These are phyloP conservation scores for Acleris holmiana DNA, from an alignment of 2,888 invertebrate genomes.

Conservation along the genomic window DNA sequence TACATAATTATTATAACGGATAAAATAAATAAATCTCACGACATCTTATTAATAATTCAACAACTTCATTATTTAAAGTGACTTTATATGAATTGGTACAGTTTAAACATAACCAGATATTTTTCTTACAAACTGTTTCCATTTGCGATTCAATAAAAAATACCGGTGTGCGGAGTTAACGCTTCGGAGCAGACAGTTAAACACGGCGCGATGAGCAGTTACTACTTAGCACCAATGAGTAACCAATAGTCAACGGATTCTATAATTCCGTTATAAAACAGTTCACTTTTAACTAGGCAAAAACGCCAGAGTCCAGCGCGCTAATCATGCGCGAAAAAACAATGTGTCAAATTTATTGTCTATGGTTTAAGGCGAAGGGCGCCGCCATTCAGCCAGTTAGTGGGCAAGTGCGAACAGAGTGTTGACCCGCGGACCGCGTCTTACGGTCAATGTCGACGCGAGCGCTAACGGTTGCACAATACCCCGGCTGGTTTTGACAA, in stretches of 20 bases:
- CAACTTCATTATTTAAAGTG: slow-evolving; percentile 10
- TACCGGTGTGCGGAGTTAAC: slow-evolving; percentile 58
- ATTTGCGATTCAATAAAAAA: slow-evolving; percentile 53
- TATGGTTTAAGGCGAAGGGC: slow-evolving; percentile 35
- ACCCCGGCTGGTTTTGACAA: slow-evolving; percentile 63
- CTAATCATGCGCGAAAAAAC: slow-evolving; percentile 3
- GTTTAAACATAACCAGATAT: slow-evolving; percentile 15
- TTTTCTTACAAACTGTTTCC: slow-evolving; percentile 30
- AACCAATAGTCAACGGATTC: slow-evolving; percentile 34
- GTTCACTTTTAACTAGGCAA: slow-evolving; percentile 15
- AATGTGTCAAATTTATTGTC: slow-evolving; percentile 12
- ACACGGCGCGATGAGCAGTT: slow-evolving; percentile 50
- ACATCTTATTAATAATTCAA: slow-evolving; percentile 6
- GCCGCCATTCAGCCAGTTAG: slow-evolving; percentile 25
- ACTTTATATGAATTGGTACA: slow-evolving; percentile 12
- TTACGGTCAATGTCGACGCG: slow-evolving; percentile 47
- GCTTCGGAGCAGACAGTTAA: slow-evolving; percentile 67
- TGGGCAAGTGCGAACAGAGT: slow-evolving; percentile 13
- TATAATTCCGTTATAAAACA: slow-evolving; percentile 33
- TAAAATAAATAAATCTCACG: not conserved
- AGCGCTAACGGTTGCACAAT: slow-evolving; percentile 55
- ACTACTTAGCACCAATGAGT: slow-evolving; percentile 37
- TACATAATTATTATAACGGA: slow-evolving; percentile 18
- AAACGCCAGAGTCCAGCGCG: not conserved
- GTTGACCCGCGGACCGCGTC: slow-evolving; percentile 37